Evolutionary conservation across 2,888 invertebrate species (phyloP).

Genomic region (Muscina levida): DNA sequence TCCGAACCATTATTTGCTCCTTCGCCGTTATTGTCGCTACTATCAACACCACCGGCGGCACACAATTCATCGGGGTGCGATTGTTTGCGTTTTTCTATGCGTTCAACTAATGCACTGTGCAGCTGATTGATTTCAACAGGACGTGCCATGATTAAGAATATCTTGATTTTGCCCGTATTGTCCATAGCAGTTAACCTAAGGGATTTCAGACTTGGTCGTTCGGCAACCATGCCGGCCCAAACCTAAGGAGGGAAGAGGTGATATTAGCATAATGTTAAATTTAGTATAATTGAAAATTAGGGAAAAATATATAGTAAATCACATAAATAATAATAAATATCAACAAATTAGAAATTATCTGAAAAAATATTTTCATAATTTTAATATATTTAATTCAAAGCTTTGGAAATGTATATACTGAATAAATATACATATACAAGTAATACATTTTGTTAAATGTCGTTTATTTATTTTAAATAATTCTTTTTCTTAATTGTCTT

Average conservation of each 20-base stretch:
- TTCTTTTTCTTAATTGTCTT: too few species aligned
- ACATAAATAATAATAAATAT: too few species aligned
- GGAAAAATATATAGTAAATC: too few species aligned
- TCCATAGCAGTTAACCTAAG: conserved; percentile 93
- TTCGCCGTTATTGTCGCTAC: conserved; percentile 62
- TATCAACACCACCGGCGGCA: conserved; percentile 49
- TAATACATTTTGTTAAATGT: too few species aligned
- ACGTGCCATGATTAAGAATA: conserved; percentile 90
- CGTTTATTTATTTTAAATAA: too few species aligned
- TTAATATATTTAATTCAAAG: too few species aligned
- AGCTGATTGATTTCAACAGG: conserved; percentile 86
- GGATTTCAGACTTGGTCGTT: conserved; percentile 92
- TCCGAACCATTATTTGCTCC: conserved; percentile 72
- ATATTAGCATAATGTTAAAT: too few species aligned
- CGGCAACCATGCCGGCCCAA: conserved; percentile 95
- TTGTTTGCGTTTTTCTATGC: conserved; percentile 80
- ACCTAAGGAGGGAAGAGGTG: conserved; percentile 80
- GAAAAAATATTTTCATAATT: too few species aligned
- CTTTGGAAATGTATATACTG: too few species aligned
- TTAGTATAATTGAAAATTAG: too few species aligned
- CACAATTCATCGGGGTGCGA: conserved; percentile 75
- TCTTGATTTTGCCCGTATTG: conserved; percentile 89
- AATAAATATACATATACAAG: too few species aligned
- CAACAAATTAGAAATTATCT: too few species aligned
- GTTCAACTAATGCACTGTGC: conserved; percentile 83